Evolutionary conservation across 2,888 invertebrate genomes (phyloP), one percentile per base, ranked within the genome.

Genomic region (Dendrolimus houi): DNA sequence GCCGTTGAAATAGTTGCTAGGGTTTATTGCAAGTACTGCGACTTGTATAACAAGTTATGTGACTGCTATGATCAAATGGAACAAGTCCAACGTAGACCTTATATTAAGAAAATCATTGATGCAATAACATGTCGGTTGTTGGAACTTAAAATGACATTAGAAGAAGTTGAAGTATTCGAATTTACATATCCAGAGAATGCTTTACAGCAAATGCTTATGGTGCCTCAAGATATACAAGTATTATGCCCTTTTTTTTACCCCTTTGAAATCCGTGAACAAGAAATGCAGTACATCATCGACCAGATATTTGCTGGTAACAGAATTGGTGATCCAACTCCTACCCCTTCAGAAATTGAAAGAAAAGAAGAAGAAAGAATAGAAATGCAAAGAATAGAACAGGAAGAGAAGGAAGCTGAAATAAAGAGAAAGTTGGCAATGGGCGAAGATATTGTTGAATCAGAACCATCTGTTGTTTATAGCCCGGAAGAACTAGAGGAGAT

Each of bases 141-240:
- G 2, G 94, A 94, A 70, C 74, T 93, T 29, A 93, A 93, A 70
- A 71, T 78, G 47, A 89, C 91, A 54, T 71, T 94, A 14, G 91
- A 92, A 66, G 86, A 92, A 61, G 81, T 93, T 9, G 92, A 93
- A 72, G 81, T 85, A 8, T 92, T 92, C 8, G 93, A 94, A 71
- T 93, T 87, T 68, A 95, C 95, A 56, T 96, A 95, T 81, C 92
- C 95, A 55, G 96, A 96, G 71, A 94, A 95, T 67, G 92, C 93
- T 41, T 75, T 95, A 56, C 91, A 94, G 56, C 93, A 94, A 79
- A 77, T 95, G 74, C 93, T 95, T 61, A 88, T 95, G 64, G 91
- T 94, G 17, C 96, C 96, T 0, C 85, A 92, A 52, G 92, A 94
- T 60, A 77, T 94, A n/a, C 91, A 93, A 74, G 87, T 94, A 57